Evolutionary conservation across 1,140 invertebrate species (phyloP), one percentile per base, ranked within the genome.

Genomic region (Papilio helenus): DNA sequence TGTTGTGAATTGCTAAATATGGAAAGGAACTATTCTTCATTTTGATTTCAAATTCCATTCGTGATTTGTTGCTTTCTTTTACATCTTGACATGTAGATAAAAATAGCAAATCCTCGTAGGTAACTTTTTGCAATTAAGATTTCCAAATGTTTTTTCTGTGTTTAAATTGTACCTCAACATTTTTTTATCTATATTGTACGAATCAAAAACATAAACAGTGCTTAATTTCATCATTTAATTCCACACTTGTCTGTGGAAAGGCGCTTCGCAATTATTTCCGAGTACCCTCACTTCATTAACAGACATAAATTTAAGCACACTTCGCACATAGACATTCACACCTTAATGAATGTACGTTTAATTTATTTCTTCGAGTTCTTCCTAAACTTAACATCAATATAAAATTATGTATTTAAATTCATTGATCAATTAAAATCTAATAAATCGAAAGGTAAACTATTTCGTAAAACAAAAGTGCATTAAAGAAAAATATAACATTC

Each of bases 231-330:
- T 51, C 73, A 58, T 23, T 51, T 20, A 12, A 23, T 55, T 76
- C 26, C 44, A 58, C 26, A 55, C 46, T 29, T 23, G 49, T 55
- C 44, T 34, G 23, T 16, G 23, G 44, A 29, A 16, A 18, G 49
- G 7, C 23, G 26, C 49, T 76, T 76, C 49, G 49, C 18, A 58
- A 76, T 76, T 76, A 55, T 76, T 76, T 51, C 73, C 73, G 44
- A 76, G 49, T 55, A 55, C 73, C 26, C 44, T 76, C 49, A 76
- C 73, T 51, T 76, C 73, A 76, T 76, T 76, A 76, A 76, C 44
- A 20, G 61, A 34, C 73, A 34, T 76, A 49, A 76, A 51, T 16
- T 46, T 18, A 55, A 76, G 18, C 9, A 51, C 46, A 39, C 73
- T 51, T 76, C 23, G 26, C 61, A 68, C 61, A 65, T 65, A 65